phyloP scores from a whole-genome alignment of 2,797 vertebrate genomes.

The Melanogrammus aeglefinus region DNA sequence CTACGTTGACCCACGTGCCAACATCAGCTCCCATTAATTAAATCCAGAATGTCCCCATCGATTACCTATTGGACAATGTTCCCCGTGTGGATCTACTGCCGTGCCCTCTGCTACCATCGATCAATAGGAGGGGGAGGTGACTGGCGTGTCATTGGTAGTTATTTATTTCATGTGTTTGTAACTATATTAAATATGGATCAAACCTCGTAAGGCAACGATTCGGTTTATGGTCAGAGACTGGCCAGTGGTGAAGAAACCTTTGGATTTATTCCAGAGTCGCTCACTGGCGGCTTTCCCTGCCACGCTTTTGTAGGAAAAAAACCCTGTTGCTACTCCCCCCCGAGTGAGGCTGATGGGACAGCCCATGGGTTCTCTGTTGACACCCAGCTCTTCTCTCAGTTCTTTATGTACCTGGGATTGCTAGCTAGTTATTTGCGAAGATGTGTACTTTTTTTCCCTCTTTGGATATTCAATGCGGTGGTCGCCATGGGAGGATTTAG shows the following conservation, averaged over 20 bases:
- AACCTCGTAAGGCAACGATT: not conserved
- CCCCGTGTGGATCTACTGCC: not conserved
- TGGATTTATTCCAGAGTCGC: slow-evolving; percentile 62
- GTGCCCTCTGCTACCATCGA: not conserved
- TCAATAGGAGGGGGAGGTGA: not conserved
- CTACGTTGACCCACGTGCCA: not conserved
- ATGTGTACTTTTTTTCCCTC: slow-evolving; percentile 22
- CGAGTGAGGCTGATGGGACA: slow-evolving; percentile 38
- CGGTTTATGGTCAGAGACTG: slow-evolving; percentile 15
- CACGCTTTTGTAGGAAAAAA: slow-evolving; percentile 42
- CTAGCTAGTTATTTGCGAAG: slow-evolving; percentile 21
- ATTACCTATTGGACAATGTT: not conserved
- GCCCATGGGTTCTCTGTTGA: slow-evolving; percentile 20
- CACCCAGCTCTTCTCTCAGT: slow-evolving; percentile 2
- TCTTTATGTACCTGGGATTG: not conserved
- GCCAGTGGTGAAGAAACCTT: slow-evolving; percentile 52
- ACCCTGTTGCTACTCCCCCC: slow-evolving; percentile 26
- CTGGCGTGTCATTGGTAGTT: not conserved
- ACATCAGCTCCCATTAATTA: not conserved
- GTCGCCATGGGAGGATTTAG: slow-evolving; percentile 47
- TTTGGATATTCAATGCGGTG: slow-evolving; percentile 11
- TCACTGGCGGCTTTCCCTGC: slow-evolving; percentile 62
- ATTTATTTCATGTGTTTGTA: not conserved
- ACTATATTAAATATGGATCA: not conserved
- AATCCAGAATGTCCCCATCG: not conserved